Base-by-base conservation (phyloP, 2,113 vertebrate species). In the Neomonachus schauinslandi region DNA sequence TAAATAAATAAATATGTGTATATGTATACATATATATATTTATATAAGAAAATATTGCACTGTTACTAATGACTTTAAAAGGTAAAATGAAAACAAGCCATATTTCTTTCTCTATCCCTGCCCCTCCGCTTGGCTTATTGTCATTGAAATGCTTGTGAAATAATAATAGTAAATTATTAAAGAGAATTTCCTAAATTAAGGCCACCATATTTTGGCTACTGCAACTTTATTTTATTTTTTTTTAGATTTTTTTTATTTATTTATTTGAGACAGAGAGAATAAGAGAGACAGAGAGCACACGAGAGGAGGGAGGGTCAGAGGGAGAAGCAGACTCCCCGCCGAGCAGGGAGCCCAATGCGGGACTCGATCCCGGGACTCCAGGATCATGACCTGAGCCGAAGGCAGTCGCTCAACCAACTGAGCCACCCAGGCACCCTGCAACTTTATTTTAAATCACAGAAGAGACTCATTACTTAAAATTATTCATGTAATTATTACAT, bases 191-290 rank as follows among this genome's bases (percentile, higher is more conserved):
- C 12, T 85, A 89, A 81, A 39, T 79, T 65, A 92, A 39, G 7
- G 39, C 36, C 13, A 80, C 7, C 6, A 3, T 10, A 85, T 76
- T 93, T 84, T 80, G 18, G 1, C 67, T 84, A 49, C 42, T 86
- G 7, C 4, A 84, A 77, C 0, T 92, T 95, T 84, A 85, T 89
- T 89, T 94, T 91, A 92, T n/a, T n/a, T n/a, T n/a, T n/a, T n/a
- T n/a, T n/a, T n/a, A n/a, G n/a, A n/a, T n/a, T n/a, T n/a, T n/a
- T n/a, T n/a, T n/a, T n/a, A n/a, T n/a, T n/a, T n/a, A n/a, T n/a
- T n/a, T n/a, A n/a, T n/a, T n/a, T n/a, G n/a, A n/a, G n/a, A n/a
- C n/a, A n/a, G n/a, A n/a, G n/a, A n/a, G n/a, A n/a, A n/a, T n/a
- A n/a, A n/a, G n/a, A n/a, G n/a, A n/a, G n/a, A n/a, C n/a, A n/a